These are phyloP conservation scores for Pelobates fuscus DNA, from an alignment of 2,113 vertebrate species.

Conservation along the genomic window DNA sequence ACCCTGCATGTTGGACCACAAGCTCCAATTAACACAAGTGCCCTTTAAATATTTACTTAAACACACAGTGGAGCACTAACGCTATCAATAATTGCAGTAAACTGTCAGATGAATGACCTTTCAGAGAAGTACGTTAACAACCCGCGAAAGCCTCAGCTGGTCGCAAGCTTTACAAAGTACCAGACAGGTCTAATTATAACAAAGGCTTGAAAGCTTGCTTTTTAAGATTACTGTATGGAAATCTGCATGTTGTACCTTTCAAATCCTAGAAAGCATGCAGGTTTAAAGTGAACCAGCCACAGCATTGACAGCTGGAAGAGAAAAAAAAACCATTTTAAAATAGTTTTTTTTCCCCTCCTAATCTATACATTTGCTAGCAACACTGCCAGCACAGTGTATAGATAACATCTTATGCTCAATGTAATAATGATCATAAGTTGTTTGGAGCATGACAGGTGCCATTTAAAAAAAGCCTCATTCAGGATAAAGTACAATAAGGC, in stretches of 20 bases:
- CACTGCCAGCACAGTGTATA: too few species aligned
- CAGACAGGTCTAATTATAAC: slow-evolving; percentile 11
- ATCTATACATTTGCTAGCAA: too few species aligned
- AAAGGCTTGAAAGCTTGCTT: not conserved
- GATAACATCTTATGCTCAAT: too few species aligned
- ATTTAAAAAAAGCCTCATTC: too few species aligned
- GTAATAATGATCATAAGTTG: too few species aligned
- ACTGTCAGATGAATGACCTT: slow-evolving; percentile 36
- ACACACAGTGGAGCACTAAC: slow-evolving; percentile 4
- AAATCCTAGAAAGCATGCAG: slow-evolving; percentile 15
- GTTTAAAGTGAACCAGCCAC: too few species aligned
- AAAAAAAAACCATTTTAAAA: too few species aligned
- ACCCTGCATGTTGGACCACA: not conserved
- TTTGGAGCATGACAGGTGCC: too few species aligned
- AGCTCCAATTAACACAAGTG: slow-evolving; percentile 25
- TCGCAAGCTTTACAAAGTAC: slow-evolving; percentile 8
- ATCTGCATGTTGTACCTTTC: not conserved
- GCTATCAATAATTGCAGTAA: slow-evolving; percentile 12
- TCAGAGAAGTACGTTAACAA: slow-evolving; percentile 30
- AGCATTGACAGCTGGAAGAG: too few species aligned
- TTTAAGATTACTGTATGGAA: not conserved
- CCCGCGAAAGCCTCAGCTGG: slow-evolving; percentile 24
- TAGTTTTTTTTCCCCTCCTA: too few species aligned
- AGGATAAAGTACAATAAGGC: not conserved
- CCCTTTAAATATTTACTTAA: slow-evolving; percentile 36